Conservation (phyloP, 64 coral and sea anemone species). For the Montipora sp. region DNA sequence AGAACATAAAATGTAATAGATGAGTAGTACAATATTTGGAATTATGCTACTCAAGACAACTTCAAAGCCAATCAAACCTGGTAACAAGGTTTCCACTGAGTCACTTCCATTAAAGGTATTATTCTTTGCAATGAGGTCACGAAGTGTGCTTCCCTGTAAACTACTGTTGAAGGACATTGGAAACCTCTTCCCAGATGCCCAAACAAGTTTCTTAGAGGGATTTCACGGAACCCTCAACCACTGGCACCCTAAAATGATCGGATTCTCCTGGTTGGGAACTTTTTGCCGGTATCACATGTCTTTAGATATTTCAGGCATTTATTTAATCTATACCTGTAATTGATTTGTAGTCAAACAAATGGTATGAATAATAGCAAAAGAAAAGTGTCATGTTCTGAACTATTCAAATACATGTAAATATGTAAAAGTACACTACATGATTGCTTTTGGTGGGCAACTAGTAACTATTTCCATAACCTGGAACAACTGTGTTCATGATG, state of each 20-base stretch:
- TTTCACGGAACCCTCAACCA: constrained; percentile 11
- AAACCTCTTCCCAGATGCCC: not conserved
- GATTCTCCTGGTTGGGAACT: constrained; percentile 38
- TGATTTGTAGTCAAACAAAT: not conserved
- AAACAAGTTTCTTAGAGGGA: constrained; percentile 28
- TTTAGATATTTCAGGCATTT: not conserved
- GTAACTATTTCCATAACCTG: not conserved
- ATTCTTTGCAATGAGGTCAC: not conserved
- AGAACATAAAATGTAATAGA: not conserved
- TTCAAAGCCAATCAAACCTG: not conserved
- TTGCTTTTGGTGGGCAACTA: not conserved
- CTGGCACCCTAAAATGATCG: constrained; percentile 40
- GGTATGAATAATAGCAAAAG: not conserved
- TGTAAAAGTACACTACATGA: not conserved
- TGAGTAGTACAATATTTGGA: not conserved
- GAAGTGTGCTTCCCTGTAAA: not conserved
- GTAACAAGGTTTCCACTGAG: not conserved
- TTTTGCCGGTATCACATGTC: constrained; percentile 1
- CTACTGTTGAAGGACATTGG: not conserved
- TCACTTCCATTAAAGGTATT: not conserved
- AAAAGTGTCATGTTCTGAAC: too few relatives aligned
- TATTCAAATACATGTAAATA: not conserved
- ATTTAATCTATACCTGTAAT: not conserved
- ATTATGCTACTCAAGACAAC: not conserved
- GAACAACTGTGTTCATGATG: too few relatives aligned